Percentiles rank a stretch among this genome's conserved stretches.
phyloP scores from a whole-genome alignment of 2,888 invertebrate species.

The Caenorhabditis macrosperma region DNA sequence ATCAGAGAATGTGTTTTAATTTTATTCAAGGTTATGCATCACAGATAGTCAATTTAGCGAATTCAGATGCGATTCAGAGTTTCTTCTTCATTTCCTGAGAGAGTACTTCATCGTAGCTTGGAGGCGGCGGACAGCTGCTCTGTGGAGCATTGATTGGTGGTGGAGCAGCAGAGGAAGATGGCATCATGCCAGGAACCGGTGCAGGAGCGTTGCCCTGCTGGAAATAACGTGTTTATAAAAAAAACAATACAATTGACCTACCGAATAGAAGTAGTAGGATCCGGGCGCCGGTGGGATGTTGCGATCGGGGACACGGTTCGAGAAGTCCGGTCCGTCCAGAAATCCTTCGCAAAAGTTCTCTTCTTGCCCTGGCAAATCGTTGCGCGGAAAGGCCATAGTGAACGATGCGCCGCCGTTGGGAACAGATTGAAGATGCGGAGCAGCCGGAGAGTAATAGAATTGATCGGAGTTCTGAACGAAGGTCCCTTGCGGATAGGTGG shows the following conservation, averaged over 20 bases:
- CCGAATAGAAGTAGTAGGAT: slow-evolving; percentile 33
- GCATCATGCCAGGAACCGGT: neutral
- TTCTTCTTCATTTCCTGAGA: slow-evolving; percentile 54
- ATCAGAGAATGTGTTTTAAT: neutral
- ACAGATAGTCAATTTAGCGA: neutral
- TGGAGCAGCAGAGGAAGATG: neutral
- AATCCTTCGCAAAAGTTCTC: slow-evolving; percentile 43
- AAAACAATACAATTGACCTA: neutral
- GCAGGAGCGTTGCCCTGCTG: slow-evolving; percentile 11
- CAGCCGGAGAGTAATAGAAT: slow-evolving; percentile 29
- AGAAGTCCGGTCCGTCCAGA: slow-evolving; percentile 57
- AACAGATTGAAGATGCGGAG: slow-evolving; percentile 15
- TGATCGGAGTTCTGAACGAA: slow-evolving; percentile 31
- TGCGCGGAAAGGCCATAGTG: slow-evolving; percentile 27
- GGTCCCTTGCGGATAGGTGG: slow-evolving; percentile 23
- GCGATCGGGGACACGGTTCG: slow-evolving; percentile 44
- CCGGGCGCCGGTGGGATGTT: slow-evolving; percentile 56
- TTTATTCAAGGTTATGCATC: slow-evolving; percentile 13
- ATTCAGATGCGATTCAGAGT: slow-evolving; percentile 10
- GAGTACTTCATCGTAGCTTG: slow-evolving; percentile 51
- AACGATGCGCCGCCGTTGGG: neutral
- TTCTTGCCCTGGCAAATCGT: slow-evolving; percentile 22
- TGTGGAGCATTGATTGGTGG: neutral
- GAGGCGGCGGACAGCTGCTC: slow-evolving; percentile 40
- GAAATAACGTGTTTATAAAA: neutral